phyloP scores from a whole-genome alignment of 2,888 invertebrate genomes.

The Acanthosepion esculentum region DNA sequence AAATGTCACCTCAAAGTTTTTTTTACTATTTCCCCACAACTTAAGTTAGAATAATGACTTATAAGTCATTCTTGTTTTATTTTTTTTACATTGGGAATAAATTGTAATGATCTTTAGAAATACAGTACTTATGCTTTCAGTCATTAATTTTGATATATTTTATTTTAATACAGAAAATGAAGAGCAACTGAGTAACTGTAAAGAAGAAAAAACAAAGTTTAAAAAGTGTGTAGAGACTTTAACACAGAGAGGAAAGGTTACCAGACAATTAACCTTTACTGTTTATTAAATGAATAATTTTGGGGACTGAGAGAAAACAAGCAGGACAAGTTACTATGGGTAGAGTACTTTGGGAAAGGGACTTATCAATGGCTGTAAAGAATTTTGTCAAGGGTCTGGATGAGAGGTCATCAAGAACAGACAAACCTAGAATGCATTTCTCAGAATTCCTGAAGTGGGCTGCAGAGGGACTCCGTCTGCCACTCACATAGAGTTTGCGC shows the following conservation, averaged over 20 bases:
- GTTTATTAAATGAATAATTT: neutral
- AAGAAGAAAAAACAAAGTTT: neutral
- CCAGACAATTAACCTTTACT: neutral
- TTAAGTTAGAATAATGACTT: too few relatives aligned
- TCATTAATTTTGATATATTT: too few relatives aligned
- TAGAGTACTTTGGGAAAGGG: neutral
- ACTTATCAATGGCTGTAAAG: neutral
- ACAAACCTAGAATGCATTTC: constrained; percentile 43
- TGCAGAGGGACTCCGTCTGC: constrained; percentile 38
- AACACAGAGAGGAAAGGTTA: neutral
- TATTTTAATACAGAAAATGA: too few relatives aligned
- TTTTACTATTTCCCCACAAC: too few relatives aligned
- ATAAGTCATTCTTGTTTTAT: too few relatives aligned
- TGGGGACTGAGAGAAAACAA: neutral
- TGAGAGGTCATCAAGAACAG: neutral
- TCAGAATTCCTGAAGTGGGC: constrained; percentile 14
- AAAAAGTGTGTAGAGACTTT: neutral
- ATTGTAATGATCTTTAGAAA: too few relatives aligned
- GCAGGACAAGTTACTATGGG: neutral
- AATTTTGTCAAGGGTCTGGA: neutral
- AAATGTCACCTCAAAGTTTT: too few relatives aligned
- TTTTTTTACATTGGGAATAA: too few relatives aligned
- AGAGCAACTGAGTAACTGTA: too few relatives aligned
- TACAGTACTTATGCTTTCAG: too few relatives aligned
- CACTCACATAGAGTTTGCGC: constrained; percentile 41